Percentiles rank a stretch among this genome's conserved stretches.
phyloP scores from a whole-genome alignment of 2,888 invertebrate species.

The Drosophila neutralis region DNA sequence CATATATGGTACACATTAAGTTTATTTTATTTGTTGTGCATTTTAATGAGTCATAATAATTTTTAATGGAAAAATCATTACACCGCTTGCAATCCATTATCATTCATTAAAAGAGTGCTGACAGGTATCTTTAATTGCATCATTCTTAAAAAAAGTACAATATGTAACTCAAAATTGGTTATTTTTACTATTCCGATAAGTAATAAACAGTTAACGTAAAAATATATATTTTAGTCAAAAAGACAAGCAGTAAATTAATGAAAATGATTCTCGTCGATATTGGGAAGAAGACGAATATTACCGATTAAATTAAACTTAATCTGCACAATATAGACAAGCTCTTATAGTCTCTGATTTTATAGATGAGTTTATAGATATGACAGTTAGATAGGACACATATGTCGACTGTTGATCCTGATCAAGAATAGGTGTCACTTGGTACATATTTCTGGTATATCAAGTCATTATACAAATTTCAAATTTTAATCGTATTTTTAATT shows the following conservation, averaged over 20 bases:
- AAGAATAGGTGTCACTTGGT: background rate
- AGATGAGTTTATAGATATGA: background rate
- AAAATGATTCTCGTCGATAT: background rate
- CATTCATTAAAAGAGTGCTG: constrained; percentile 11
- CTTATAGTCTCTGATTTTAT: background rate
- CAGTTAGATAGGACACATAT: background rate
- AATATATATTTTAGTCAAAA: background rate
- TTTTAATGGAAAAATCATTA: constrained; percentile 14
- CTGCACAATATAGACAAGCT: background rate
- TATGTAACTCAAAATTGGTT: background rate
- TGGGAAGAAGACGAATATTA: background rate
- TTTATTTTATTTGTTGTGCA: constrained; percentile 14
- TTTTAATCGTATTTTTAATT: background rate
- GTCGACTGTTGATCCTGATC: background rate
- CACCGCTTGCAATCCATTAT: constrained; percentile 9
- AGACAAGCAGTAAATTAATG: background rate
- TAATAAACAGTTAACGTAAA: background rate
- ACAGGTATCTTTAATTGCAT: background rate
- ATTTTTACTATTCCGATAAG: background rate
- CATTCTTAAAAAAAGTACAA: background rate
- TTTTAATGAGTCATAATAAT: constrained; percentile 32
- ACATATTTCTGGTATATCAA: background rate
- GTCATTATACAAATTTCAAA: background rate
- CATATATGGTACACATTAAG: background rate
- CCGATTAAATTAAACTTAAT: background rate